Percentiles rank a stretch among this genome's conserved stretches.
Conservation (phyloP, 2,797 vertebrate species). For the Molossus alvarezi region DNA sequence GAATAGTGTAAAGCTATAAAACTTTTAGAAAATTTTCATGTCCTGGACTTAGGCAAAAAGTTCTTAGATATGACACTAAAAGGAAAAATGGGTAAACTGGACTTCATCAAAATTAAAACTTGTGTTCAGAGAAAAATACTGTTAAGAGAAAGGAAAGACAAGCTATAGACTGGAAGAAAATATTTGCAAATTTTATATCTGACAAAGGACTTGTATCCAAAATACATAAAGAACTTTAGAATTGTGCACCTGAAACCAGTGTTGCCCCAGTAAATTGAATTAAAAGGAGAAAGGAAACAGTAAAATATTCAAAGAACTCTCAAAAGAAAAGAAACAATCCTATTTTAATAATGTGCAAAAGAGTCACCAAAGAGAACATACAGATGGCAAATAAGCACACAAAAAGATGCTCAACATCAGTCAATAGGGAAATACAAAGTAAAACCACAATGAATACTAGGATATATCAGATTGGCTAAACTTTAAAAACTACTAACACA, state of each 20-base stretch:
- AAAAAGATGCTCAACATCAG: slow-evolving; percentile 13
- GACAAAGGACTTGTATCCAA: neutral
- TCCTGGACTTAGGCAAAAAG: neutral
- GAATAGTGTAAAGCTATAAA: slow-evolving; percentile 53
- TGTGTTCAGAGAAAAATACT: slow-evolving; percentile 28
- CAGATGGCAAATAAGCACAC: neutral
- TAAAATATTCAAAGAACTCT: neutral
- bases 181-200: neutral
- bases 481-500: slow-evolving; percentile 34
- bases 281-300: neutral
- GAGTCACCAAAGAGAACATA: neutral
- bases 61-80: slow-evolving; percentile 3
- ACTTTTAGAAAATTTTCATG: slow-evolving; percentile 34
- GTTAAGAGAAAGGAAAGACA: slow-evolving; percentile 49
- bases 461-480: slow-evolving; percentile 3
- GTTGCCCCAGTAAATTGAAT: neutral
- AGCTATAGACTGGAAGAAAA: neutral
- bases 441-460: neutral
- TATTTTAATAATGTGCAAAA: slow-evolving; percentile 2
- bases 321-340: neutral
- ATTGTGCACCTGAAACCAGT: neutral
- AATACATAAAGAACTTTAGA: neutral
- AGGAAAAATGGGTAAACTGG: neutral
- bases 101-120: slow-evolving; percentile 28
- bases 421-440: neutral